A percentile compares a stretch with the other conserved stretches of the same genome.
These are phyloP conservation scores for Novumbra hubbsi DNA, from an alignment of 2,797 vertebrate genomes.

Conservation along the genomic window DNA sequence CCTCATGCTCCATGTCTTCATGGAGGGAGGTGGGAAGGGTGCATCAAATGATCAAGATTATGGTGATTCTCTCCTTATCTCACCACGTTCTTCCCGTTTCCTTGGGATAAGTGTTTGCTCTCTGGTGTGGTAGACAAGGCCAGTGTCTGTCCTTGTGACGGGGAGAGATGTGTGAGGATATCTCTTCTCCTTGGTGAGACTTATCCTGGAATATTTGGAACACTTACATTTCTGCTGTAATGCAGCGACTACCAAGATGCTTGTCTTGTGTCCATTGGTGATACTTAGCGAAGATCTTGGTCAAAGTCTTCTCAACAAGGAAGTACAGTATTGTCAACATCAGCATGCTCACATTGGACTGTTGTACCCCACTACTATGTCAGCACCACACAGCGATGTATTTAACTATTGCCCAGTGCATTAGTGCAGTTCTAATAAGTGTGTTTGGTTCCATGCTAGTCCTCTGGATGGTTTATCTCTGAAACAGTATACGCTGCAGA, in stretches of 20 bases:
- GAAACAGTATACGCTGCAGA: not conserved
- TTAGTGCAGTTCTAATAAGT: not conserved
- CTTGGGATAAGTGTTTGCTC: not conserved
- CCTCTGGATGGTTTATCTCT: not conserved
- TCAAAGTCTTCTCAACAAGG: not conserved
- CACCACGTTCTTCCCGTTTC: not conserved
- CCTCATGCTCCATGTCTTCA: not conserved
- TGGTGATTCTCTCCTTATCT: not conserved
- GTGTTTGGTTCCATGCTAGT: not conserved
- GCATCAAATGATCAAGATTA: not conserved
- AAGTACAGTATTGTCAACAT: not conserved
- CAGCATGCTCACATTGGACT: not conserved
- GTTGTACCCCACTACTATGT: not conserved
- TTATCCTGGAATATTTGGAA: not conserved
- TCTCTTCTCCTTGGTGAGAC: not conserved
- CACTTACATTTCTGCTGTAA: not conserved
- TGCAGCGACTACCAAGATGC: not conserved
- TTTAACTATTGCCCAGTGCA: not conserved
- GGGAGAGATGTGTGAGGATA: constrained; percentile 1
- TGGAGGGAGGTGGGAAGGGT: not conserved
- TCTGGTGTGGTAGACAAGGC: not conserved
- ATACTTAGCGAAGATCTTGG: not conserved
- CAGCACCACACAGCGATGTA: not conserved
- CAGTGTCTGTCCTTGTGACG: not conserved
- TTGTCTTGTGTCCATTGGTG: not conserved